These are phyloP conservation scores for Drosophila tristis DNA, from an alignment of 1,140 invertebrate species.

Conservation along the genomic window DNA sequence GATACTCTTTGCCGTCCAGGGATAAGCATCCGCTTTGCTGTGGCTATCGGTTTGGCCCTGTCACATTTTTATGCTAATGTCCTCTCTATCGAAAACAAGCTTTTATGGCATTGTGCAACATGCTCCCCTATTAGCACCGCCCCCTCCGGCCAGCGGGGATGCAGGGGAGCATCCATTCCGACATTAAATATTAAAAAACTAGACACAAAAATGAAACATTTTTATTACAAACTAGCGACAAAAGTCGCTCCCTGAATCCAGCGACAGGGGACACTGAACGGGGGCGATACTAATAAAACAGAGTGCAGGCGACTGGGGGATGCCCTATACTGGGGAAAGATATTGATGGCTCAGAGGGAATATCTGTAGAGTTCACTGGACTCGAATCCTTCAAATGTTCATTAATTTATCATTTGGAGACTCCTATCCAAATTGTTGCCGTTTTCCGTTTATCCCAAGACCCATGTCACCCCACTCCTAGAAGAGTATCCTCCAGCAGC, in stretches of 20 bases:
- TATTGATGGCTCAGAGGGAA: no score
- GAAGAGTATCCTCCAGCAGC: constrained; percentile 29
- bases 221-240: constrained; percentile 69
- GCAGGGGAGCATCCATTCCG: constrained; percentile 43
- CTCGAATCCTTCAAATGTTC: no score
- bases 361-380: no score
- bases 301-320: no score
- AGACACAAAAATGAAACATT: constrained; percentile 78
- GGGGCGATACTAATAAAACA: neutral
- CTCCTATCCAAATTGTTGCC: no score
- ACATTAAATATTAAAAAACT: constrained; percentile 82
- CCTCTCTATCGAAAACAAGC: constrained; percentile 59
- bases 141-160: neutral
- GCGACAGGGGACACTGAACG: neutral
- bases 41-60: constrained; percentile 55
- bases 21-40: constrained; percentile 7
- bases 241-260: constrained; percentile 20
- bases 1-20: neutral
- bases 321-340: no score
- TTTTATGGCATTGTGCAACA: constrained; percentile 59
- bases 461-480: neutral
- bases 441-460: neutral
- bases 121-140: constrained; percentile 30
- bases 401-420: no score
- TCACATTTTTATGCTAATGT: constrained; percentile 79